Percentiles rank a stretch among this genome's conserved stretches.
phyloP scores from a whole-genome alignment of 2,888 invertebrate species.

The Scaptomyza parva region DNA sequence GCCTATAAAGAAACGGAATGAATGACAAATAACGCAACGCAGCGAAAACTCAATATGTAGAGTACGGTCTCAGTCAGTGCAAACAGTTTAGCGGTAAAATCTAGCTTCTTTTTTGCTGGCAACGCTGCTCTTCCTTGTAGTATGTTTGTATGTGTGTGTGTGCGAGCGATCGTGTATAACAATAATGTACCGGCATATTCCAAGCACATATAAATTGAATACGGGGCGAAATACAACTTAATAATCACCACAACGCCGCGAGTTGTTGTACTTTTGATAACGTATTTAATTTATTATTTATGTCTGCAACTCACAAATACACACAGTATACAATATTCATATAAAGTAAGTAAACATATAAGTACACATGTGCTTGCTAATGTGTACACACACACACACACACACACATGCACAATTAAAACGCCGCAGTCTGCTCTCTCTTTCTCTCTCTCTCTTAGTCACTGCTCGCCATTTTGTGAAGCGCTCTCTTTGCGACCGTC shows the following conservation, averaged over 20 bases:
- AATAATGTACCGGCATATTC: constrained; percentile 20
- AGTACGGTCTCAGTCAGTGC: neutral
- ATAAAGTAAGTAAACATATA: neutral
- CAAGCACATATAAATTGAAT: constrained; percentile 44
- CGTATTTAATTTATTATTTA: constrained; percentile 63
- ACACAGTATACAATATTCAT: neutral
- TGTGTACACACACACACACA: neutral
- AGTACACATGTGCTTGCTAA: neutral
- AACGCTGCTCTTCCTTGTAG: neutral
- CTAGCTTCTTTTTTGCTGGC: neutral
- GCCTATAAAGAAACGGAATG: constrained; percentile 35
- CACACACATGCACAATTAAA: constrained; percentile 9
- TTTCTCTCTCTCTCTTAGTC: constrained; percentile 14
- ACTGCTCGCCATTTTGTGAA: constrained; percentile 47
- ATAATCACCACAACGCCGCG: constrained; percentile 21
- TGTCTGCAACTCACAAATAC: constrained; percentile 35
- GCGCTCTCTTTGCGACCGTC: constrained; percentile 38
- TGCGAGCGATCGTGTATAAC: neutral
- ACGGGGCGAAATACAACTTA: constrained; percentile 13
- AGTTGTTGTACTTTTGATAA: constrained; percentile 54
- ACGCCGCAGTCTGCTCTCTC: constrained; percentile 12
- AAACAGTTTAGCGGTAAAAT: neutral
- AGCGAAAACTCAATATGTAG: constrained; percentile 9
- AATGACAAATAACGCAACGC: constrained; percentile 42
- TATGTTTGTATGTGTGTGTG: neutral